Evolutionary conservation across 1,140 invertebrate genomes (phyloP), one percentile per base, ranked within the genome.

Genomic region (Temnothorax longispinosus): DNA sequence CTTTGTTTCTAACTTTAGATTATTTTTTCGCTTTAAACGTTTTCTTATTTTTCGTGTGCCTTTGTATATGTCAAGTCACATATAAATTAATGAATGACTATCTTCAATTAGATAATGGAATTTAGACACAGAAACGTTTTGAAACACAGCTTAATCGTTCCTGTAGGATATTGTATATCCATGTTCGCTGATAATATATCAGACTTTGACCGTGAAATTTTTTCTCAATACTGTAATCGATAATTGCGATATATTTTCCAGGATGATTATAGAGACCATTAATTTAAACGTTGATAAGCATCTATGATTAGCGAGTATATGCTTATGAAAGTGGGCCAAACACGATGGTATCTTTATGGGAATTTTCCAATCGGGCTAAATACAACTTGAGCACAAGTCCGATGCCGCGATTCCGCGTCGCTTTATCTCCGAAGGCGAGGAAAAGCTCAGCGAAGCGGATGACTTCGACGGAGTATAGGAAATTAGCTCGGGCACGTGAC

Each of bases 401-500:
- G 13, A 38, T 38, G 6, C 32, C 75, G 10, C 58, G 41, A 44
- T 44, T 44, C 41, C 8, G 8, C 10, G 27, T 21, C 52, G 35
- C 50, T 58, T 56, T 7, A 21, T 3, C 65, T 58, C 38, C 15
- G 41, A 64, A 64, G 60, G 47, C 27, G 44, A 44, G 35, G 35
- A 47, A 72, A 65, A 67, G 10, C 64, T 38, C 35, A n/a, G 27
- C 18, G 69, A 35, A 50, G 13, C 65, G 35, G 67, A 41, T 54
- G 67, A 44, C 47, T 64, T 64, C 10, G 74, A 65, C 11, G 18
- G 50, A 38, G 10, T 75, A 78, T 75, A 78, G 56, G 50, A 85
- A 85, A 65, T 85, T 85, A 67, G 27, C 75, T 80, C 60, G 84
- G 27, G 62, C 75, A 80, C 75, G 74, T 80, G 75, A 77, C 72